Percentiles rank a stretch among this genome's conserved stretches.
Evolutionary conservation across 64 coral and sea anemone species (phyloP).

Genomic region (Porites australiensis): DNA sequence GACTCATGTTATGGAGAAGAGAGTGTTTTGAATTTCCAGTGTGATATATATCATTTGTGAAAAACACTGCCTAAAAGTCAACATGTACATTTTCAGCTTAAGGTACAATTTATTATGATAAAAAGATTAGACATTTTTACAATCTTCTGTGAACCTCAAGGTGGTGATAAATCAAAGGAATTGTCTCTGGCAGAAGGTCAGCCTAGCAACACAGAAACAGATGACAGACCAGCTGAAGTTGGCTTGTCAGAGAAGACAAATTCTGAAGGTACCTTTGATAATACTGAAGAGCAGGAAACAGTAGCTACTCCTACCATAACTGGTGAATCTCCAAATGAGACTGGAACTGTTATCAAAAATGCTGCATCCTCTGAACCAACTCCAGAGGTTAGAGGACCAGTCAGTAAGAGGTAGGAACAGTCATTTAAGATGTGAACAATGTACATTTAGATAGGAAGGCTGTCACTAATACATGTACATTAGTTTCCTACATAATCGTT

Average conservation of each 20-base stretch:
- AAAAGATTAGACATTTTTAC: too few species aligned
- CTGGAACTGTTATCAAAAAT: slow-evolving; percentile 69
- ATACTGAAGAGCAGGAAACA: background rate
- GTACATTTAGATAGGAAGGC: too few species aligned
- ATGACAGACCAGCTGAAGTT: background rate
- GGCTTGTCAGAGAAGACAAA: too few species aligned
- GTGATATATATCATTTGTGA: too few species aligned
- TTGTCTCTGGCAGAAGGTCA: background rate
- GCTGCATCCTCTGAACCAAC: slow-evolving; percentile 53
- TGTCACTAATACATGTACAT: too few species aligned
- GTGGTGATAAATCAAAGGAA: background rate
- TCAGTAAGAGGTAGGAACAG: slow-evolving; percentile 29
- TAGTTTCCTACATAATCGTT: too few species aligned
- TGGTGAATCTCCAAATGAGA: slow-evolving; percentile 48
- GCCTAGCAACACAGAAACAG: background rate
- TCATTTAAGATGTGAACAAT: too few species aligned
- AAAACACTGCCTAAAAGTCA: too few species aligned
- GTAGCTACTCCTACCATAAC: background rate
- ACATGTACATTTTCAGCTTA: too few species aligned
- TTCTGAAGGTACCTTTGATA: background rate
- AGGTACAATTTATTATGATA: too few species aligned
- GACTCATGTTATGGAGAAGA: too few species aligned
- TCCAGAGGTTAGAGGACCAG: slow-evolving; percentile 51
- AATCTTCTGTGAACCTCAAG: background rate
- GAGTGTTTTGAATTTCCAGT: too few species aligned